Base-by-base conservation (phyloP, 64 coral and sea anemone species). In the Montipora sp. region DNA sequence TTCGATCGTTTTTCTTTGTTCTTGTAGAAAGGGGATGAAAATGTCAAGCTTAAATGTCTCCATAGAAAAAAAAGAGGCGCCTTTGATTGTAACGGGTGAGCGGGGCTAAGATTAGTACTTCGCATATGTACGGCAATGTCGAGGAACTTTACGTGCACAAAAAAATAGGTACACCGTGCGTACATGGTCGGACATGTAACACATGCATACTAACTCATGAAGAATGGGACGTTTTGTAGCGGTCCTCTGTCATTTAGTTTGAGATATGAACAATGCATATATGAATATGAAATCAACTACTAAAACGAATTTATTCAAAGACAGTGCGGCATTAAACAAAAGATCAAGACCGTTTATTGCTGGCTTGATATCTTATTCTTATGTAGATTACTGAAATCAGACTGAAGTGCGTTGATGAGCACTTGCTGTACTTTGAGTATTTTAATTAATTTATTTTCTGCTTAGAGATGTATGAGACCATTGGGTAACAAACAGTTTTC, bases 381-480 rank as follows among this genome's bases (percentile, higher is more conserved):
- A 48, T 79, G 51, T 55, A 55, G 51, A 55, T 55, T 55, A 55
- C 51, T 55, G 51, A 55, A 55, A 55, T 51, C 48, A 79, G 77
- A n/a, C n/a, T n/a, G n/a, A 55, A 79, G 77, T 79, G 77, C 47
- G 47, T 79, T 79, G 0, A 79, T 51, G 47, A 55, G 47, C 4
- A 79, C 47, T 79, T 79, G 48, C 51, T 51, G 48, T 51, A 0
- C 21, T 78, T 79, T 79, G 77, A 79, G 47, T 55, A 55, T 78
- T 78, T 78, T 78, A 16, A 79, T 79, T 79, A 8, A 55, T 79
- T 55, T 51, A 55, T 79, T 6, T 75, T 55, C 19, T 79, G 77
- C 14, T 79, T 4, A 79, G 47, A 48, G 77, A 20, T 79, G 48
- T 79, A 79, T 79, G 48, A 79, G 21, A 79, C 47, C 47, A 79